Conservation (phyloP, 2,888 invertebrate species). For the Hyposoter didymator region DNA sequence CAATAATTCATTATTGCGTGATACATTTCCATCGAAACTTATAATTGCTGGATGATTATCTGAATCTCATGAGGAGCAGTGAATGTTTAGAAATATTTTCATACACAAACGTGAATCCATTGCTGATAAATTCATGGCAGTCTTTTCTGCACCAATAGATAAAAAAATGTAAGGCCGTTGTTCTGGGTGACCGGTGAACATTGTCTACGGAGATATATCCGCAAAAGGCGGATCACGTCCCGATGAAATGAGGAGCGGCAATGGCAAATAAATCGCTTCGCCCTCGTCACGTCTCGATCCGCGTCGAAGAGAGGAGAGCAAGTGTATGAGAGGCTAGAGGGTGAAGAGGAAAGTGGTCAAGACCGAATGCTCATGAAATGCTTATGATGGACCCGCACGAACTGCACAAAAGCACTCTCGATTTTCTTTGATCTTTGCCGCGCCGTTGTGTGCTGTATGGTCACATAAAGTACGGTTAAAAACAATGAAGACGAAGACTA, state of each 20-base stretch:
- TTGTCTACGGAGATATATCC: slow-evolving; percentile 22
- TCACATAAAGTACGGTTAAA: slow-evolving; percentile 33
- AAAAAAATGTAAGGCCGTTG: slow-evolving; percentile 44
- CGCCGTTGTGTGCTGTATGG: slow-evolving; percentile 70
- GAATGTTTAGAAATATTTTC: not conserved
- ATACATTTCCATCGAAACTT: not conserved
- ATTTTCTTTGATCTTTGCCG: slow-evolving; percentile 82
- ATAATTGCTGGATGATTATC: not conserved
- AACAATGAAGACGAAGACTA: slow-evolving; percentile 37
- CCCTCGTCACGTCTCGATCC: slow-evolving; percentile 83
- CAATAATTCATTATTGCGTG: not conserved
- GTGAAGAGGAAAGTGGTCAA: slow-evolving; percentile 68
- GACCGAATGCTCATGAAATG: slow-evolving; percentile 80
- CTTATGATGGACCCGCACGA: slow-evolving; percentile 82
- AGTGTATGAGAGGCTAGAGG: slow-evolving; percentile 24
- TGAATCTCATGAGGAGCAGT: not conserved
- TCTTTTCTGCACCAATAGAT: slow-evolving; percentile 50
- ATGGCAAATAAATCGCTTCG: slow-evolving; percentile 84
- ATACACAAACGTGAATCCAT: not conserved
- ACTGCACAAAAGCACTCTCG: slow-evolving; percentile 73
- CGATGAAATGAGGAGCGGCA: slow-evolving; percentile 83
- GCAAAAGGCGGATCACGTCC: slow-evolving; percentile 78
- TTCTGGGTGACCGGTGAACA: slow-evolving; percentile 37
- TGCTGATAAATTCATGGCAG: not conserved
- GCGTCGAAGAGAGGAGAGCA: slow-evolving; percentile 63